Conservation (phyloP, 2,888 invertebrate genomes). For the Meta bourneti region DNA sequence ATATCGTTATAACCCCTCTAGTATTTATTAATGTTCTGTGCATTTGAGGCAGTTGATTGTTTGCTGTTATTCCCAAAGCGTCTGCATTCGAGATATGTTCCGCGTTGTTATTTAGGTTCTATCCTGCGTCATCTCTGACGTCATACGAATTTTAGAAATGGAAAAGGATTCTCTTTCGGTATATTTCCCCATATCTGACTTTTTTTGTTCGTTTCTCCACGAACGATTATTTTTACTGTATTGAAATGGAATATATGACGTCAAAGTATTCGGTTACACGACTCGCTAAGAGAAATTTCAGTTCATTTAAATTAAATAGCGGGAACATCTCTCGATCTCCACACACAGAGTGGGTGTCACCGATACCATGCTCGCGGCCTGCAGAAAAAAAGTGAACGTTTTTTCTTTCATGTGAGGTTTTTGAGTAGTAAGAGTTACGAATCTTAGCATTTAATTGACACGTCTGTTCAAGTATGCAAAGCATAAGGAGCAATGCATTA, state of each 20-base stretch:
- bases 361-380: too few species aligned
- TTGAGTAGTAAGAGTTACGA: too few species aligned
- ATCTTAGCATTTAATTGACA: too few species aligned
- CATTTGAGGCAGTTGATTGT: neutral
- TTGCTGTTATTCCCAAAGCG: neutral
- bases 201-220: neutral
- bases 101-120: constrained; percentile 53
- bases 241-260: neutral
- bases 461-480: too few species aligned
- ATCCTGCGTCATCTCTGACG: constrained; percentile 64
- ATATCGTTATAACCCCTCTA: neutral
- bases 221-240: neutral
- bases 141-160: constrained; percentile 61
- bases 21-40: neutral
- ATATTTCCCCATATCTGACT: constrained; percentile 14
- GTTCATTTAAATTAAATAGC: too few species aligned
- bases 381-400: too few species aligned
- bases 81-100: constrained; percentile 25
- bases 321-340: too few species aligned
- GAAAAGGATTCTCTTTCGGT: constrained; percentile 25
- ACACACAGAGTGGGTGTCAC: too few species aligned
- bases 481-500: too few species aligned
- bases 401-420: too few species aligned
- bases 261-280: neutral
- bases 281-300: too few species aligned